These are phyloP conservation scores for Diglossa cyanea DNA, from an alignment of 2,797 vertebrate genomes.

Conservation along the genomic window DNA sequence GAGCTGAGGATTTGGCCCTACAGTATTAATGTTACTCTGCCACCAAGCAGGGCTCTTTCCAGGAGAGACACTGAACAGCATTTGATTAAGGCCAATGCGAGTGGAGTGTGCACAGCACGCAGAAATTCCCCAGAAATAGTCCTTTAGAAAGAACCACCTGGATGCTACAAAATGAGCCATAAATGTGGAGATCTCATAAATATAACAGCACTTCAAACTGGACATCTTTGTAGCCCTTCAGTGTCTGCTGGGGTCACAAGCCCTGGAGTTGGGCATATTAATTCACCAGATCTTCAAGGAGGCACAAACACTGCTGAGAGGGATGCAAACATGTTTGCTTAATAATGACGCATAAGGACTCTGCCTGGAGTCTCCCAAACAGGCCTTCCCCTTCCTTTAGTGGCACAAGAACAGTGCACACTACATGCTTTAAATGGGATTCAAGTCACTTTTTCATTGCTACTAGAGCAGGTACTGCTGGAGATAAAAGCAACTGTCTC, in stretches of 20 bases:
- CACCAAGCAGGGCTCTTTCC: neutral
- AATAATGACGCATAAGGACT: neutral
- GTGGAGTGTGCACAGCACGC: neutral
- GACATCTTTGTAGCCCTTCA: neutral
- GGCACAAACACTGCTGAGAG: neutral
- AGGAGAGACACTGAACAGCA: neutral
- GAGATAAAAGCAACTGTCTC: slow-evolving; percentile 71
- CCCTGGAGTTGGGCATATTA: neutral
- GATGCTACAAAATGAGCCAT: neutral
- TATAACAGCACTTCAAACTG: neutral
- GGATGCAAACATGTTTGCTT: slow-evolving; percentile 37
- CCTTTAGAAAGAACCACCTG: neutral
- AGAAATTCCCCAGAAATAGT: neutral
- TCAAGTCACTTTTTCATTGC: slow-evolving; percentile 57
- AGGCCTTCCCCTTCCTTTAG: slow-evolving; percentile 29
- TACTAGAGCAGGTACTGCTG: slow-evolving; percentile 56
- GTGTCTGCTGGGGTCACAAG: neutral
- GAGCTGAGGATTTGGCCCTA: neutral
- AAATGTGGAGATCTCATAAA: neutral
- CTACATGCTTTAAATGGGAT: slow-evolving; percentile 58
- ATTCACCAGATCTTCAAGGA: neutral
- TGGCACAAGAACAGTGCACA: slow-evolving; percentile 42
- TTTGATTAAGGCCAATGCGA: neutral
- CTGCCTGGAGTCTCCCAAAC: slow-evolving; percentile 44
- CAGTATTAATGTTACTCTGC: neutral